Evolutionary conservation across 2,113 vertebrate species (phyloP), one percentile per base, ranked within the genome.

Genomic region (Sialia sialis): DNA sequence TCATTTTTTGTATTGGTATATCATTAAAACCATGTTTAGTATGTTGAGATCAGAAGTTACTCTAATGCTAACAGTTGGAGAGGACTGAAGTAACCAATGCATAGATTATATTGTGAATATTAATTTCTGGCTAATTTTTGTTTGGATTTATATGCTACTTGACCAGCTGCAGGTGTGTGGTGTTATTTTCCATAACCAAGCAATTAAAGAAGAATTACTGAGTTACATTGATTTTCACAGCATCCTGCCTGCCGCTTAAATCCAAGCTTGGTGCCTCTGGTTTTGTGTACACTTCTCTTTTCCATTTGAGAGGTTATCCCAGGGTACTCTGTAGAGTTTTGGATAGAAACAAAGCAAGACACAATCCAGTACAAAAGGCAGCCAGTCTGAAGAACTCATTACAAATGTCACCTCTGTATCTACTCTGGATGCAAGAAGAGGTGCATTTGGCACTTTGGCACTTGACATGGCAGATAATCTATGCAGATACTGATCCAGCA

Each of bases 381-480:
- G n/a, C 46, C 8, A 36, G 15, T 66, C 15, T 51, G 75, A 85
- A 66, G n/a, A 46, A 62, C 46, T 62, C 13, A 30, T 81, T 89
- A 64, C 44, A 89, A 60, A 26, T 59, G 30, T 56, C 46, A 49
- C 30, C 59, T 69, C 56, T 85, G 32, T 60, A 76, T 73, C 58
- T 81, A 1, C 34, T 70, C 39, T 29, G 84, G 78, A 16, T 80
- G 49, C 32, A 55, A 30, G 46, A 32, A 62, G 77, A 91, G 58
- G 78, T 94, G 32, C 41, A 19, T 51, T 63, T 91, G 81, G 26
- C 56, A 78, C 52, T 81, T 52, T 87, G 91, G 69, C 74, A 87
- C 72, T 88, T 91, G 41, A 69, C 34, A 2, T 85, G 81, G 70
- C 81, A 95, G 87, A 76, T 95, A 94, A 93, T 95, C 91, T 58